Conservation (phyloP, 1,140 invertebrate species). For the Drosophila santomea region DNA sequence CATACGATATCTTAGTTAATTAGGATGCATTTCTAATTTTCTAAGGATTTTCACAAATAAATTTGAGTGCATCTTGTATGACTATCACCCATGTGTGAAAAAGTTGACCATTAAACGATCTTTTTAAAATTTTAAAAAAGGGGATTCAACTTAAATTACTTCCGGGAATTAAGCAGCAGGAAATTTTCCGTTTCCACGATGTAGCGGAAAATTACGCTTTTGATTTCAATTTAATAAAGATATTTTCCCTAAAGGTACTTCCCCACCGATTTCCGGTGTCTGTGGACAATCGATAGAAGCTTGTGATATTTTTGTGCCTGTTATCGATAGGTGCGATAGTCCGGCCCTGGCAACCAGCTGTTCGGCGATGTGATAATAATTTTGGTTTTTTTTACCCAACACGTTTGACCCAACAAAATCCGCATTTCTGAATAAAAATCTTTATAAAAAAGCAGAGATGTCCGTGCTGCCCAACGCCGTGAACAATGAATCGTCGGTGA, state of each 20-base stretch:
- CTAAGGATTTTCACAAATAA: constrained; percentile 10
- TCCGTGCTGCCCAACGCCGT: constrained; percentile 45
- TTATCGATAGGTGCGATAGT: background rate
- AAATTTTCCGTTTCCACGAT: no score
- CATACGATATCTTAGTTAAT: background rate
- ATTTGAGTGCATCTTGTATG: constrained; percentile 5
- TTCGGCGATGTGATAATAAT: constrained; percentile 73
- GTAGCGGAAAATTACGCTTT: no score
- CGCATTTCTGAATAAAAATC: constrained; percentile 50
- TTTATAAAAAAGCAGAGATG: constrained; percentile 42
- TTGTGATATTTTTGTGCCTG: constrained; percentile 13
- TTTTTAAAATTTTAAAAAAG: no score
- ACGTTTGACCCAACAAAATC: constrained; percentile 17
- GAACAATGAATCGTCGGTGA: background rate
- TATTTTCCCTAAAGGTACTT: background rate
- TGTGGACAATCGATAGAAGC: background rate
- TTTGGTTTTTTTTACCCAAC: constrained; percentile 25
- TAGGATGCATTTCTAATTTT: constrained; percentile 20
- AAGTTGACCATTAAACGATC: no score
- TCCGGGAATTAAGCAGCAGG: no score
- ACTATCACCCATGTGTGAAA: background rate
- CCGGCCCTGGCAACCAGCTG: constrained; percentile 59
- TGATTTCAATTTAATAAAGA: no score
- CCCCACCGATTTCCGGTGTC: background rate
- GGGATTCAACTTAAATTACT: no score